Evolutionary conservation across 2,888 invertebrate species (phyloP).

Genomic region (Trisateles emortualis): DNA sequence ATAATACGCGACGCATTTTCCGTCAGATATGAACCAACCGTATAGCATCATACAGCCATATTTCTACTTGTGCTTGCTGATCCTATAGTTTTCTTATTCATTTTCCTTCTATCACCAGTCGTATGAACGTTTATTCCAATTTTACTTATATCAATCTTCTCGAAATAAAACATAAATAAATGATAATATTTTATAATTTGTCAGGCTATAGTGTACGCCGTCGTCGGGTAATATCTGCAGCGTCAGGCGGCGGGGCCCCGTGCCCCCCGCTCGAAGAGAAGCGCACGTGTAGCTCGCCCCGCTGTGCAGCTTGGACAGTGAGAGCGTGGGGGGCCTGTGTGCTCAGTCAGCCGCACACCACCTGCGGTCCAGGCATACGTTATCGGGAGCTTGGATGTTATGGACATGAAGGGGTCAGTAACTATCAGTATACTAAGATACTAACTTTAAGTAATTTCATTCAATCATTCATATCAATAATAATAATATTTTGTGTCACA

Average conservation of each 20-base stretch:
- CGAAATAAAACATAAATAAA: background rate
- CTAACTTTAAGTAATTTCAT: no score
- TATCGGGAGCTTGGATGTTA: constrained; percentile 86
- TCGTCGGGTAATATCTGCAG: constrained; percentile 79
- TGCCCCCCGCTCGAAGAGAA: constrained; percentile 86
- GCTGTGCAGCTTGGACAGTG: constrained; percentile 84
- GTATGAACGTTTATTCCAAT: no score
- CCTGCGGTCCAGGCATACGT: constrained; percentile 88
- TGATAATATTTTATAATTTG: background rate
- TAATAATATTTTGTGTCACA: no score
- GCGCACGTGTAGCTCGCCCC: constrained; percentile 82
- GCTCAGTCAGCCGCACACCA: constrained; percentile 71
- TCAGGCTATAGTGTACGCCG: constrained; percentile 81
- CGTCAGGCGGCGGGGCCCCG: constrained; percentile 82
- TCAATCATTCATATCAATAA: no score
- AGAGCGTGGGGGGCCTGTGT: constrained; percentile 85
- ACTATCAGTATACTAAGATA: no score
- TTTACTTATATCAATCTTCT: no score
- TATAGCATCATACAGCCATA: no score
- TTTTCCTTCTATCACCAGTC: no score
- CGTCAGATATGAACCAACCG: no score
- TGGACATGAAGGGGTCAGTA: constrained; percentile 82
- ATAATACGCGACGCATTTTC: no score
- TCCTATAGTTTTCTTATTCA: no score
- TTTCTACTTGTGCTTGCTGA: no score